A percentile compares a stretch with the other conserved stretches of the same genome.
Conservation (phyloP, 2,113 vertebrate species). For the Numida meleagris region DNA sequence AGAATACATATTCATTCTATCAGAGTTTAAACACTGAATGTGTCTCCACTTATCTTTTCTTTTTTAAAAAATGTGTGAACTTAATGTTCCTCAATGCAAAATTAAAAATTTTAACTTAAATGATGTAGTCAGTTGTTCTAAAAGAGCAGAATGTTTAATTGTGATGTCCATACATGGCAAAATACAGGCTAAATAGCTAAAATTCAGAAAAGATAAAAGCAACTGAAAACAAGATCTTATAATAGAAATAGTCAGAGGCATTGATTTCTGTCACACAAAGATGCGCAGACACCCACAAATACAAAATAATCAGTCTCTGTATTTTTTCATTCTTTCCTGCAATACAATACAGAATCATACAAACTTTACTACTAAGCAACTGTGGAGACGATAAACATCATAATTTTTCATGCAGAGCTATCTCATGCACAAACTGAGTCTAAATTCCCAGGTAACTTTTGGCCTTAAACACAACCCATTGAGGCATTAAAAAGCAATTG, state of each 20-base stretch:
- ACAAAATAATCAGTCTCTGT: not conserved
- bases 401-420: not conserved
- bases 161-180: not conserved
- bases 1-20: not conserved
- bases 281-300: not conserved
- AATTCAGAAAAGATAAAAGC: not conserved
- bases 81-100: not conserved
- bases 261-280: not conserved
- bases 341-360: not conserved
- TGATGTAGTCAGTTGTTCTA: not conserved
- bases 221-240: not conserved
- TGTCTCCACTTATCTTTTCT: not conserved
- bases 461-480: not conserved
- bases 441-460: not conserved
- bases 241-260: not conserved
- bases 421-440: not conserved
- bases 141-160: not conserved
- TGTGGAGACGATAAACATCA: not conserved
- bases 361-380: not conserved
- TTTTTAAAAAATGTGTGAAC: not conserved
- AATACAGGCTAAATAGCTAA: not conserved
- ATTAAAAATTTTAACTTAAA: not conserved
- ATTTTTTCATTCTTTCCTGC: not conserved
- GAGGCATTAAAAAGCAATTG: not conserved
- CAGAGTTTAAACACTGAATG: not conserved